Evolutionary conservation across 2,113 vertebrate species (phyloP).

Genomic region (Galeopterus variegatus): DNA sequence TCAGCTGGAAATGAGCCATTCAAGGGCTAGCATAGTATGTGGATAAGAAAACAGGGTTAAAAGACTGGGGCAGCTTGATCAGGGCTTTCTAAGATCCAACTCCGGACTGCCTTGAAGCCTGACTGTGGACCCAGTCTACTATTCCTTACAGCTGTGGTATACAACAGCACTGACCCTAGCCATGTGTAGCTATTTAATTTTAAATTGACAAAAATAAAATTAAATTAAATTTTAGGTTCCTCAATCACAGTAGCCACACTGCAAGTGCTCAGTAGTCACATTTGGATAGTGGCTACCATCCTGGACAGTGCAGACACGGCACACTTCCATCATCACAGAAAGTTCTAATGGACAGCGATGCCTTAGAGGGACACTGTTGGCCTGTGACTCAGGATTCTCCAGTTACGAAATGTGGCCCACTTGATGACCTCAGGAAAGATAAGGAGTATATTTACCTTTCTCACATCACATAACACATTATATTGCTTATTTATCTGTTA

Average conservation of each 20-base stretch:
- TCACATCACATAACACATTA: slow-evolving; percentile 16
- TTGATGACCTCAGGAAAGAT: background rate
- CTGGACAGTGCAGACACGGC: background rate
- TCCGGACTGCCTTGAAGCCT: background rate
- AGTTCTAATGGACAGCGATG: background rate
- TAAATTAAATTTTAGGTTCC: slow-evolving; percentile 28
- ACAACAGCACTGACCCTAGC: background rate
- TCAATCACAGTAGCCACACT: background rate
- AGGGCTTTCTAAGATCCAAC: slow-evolving; percentile 11
- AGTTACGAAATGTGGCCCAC: slow-evolving; percentile 39
- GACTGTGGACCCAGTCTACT: background rate
- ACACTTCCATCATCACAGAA: slow-evolving; percentile 35
- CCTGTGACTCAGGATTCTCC: slow-evolving; percentile 31
- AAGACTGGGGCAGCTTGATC: background rate
- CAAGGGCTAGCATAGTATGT: background rate
- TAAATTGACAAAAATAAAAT: slow-evolving; percentile 28
- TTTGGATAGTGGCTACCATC: background rate
- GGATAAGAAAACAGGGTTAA: slow-evolving; percentile 50
- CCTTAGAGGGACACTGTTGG: background rate
- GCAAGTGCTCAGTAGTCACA: slow-evolving; percentile 25
- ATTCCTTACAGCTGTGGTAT: background rate
- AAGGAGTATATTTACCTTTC: background rate
- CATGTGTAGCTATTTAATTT: slow-evolving; percentile 16
- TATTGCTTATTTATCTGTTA: background rate
- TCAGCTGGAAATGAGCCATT: slow-evolving; percentile 78